These are phyloP conservation scores for Mongoloraphidia duomilia DNA, from an alignment of 2,888 invertebrate species.

Conservation along the genomic window DNA sequence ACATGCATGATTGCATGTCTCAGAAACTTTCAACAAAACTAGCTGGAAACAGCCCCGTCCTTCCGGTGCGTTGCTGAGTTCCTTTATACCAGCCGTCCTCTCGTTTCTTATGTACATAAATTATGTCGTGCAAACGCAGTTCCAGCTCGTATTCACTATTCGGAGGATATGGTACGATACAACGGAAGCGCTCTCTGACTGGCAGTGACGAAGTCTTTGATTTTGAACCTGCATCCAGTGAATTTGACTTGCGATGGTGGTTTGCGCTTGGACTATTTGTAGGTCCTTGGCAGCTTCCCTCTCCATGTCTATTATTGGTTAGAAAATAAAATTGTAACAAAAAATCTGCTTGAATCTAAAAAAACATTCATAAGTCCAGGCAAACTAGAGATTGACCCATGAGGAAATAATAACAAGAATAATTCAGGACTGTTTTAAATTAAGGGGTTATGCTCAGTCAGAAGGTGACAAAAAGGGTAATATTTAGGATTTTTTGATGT, in stretches of 20 bases:
- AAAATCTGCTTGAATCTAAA: no score
- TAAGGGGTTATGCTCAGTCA: no score
- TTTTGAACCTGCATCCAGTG: slow-evolving; percentile 53
- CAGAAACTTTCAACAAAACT: slow-evolving; percentile 62
- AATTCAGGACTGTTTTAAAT: no score
- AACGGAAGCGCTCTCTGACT: slow-evolving; percentile 53
- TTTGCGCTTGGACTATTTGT: slow-evolving; percentile 28
- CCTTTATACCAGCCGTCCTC: slow-evolving; percentile 96
- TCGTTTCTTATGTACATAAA: slow-evolving; percentile 79
- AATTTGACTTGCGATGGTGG: slow-evolving; percentile 68
- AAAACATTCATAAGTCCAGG: no score
- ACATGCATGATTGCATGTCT: slow-evolving; percentile 1
- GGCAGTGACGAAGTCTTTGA: slow-evolving; percentile 18
- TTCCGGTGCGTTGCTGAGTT: slow-evolving; percentile 75
- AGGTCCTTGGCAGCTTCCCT: no score
- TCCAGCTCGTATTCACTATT: slow-evolving; percentile 88
- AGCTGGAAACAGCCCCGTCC: slow-evolving; percentile 88
- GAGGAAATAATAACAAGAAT: no score
- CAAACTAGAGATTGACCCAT: no score
- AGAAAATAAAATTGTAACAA: no score
- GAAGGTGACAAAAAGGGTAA: no score
- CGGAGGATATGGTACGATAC: slow-evolving; percentile 87
- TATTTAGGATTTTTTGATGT: no score
- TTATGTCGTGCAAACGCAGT: slow-evolving; percentile 78
- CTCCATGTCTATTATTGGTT: no score